phyloP scores from a whole-genome alignment of 2,888 invertebrate genomes.

The Aporophyla nigra region DNA sequence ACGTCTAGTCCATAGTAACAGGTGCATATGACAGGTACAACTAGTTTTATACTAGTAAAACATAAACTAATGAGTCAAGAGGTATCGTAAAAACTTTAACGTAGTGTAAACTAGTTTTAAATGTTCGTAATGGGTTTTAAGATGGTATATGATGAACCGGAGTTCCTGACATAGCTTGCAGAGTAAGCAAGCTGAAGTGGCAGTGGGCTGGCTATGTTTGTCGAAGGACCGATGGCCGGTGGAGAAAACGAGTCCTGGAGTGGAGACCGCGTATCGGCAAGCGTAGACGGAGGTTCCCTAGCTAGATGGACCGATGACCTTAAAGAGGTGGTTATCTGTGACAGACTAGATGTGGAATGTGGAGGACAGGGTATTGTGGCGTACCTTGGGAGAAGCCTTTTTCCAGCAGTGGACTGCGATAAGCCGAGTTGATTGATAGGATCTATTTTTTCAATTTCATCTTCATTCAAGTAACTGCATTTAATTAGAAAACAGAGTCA shows the following conservation, averaged over 20 bases:
- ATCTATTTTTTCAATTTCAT: neutral
- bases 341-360: neutral
- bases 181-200: neutral
- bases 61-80: slow-evolving; percentile 38
- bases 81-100: slow-evolving; percentile 36
- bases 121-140: slow-evolving; percentile 33
- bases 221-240: neutral
- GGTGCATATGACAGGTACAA: slow-evolving; percentile 36
- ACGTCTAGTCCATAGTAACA: slow-evolving; percentile 20
- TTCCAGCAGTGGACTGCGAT: neutral
- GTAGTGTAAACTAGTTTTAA: slow-evolving; percentile 46
- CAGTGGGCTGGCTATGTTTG: neutral
- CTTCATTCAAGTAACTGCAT: neutral
- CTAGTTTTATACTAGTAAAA: slow-evolving; percentile 36
- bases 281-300: neutral
- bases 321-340: neutral
- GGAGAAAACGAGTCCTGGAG: neutral
- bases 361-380: neutral
- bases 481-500: neutral
- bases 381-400: neutral
- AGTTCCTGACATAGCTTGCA: neutral
- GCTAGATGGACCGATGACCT: neutral
- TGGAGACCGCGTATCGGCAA: neutral
- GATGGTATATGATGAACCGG: neutral
- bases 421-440: neutral